These are phyloP conservation scores for Lasioglossum vierecki DNA, from an alignment of 2,888 invertebrate species.

Conservation along the genomic window DNA sequence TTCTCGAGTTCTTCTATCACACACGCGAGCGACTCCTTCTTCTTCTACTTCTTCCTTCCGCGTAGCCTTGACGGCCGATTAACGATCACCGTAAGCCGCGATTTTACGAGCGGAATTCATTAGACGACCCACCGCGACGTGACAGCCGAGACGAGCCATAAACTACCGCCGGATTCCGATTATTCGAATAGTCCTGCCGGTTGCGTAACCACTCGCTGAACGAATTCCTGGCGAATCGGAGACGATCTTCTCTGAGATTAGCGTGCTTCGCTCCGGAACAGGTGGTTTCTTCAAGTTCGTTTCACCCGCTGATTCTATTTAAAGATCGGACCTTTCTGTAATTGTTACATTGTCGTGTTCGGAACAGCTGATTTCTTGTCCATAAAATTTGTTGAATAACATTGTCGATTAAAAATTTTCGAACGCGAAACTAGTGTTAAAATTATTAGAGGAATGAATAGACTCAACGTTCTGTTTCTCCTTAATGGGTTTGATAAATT, in stretches of 20 bases:
- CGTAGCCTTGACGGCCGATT: not conserved
- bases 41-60: not conserved
- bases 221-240: conserved; percentile 6
- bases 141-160: conserved; percentile 1
- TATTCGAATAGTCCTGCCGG: conserved; percentile 19
- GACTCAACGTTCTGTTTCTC: too few relatives aligned
- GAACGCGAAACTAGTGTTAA: too few relatives aligned
- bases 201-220: conserved; percentile 30
- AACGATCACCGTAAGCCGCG: not conserved
- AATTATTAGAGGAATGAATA: not conserved
- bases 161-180: conserved; percentile 19
- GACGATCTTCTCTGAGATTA: not conserved
- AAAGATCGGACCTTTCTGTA: not conserved
- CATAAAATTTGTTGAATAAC: too few relatives aligned
- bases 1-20: not conserved
- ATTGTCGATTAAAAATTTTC: too few relatives aligned
- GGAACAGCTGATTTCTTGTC: not conserved
- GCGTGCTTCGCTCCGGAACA: not conserved
- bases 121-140: not conserved
- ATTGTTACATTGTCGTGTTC: not conserved
- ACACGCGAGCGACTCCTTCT: not conserved
- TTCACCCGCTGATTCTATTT: not conserved
- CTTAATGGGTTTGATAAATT: not conserved
- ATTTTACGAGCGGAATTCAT: conserved; percentile 29
- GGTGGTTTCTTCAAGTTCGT: not conserved